Evolutionary conservation across 2,113 vertebrate genomes (phyloP).

Genomic region (Nettapus auritus): DNA sequence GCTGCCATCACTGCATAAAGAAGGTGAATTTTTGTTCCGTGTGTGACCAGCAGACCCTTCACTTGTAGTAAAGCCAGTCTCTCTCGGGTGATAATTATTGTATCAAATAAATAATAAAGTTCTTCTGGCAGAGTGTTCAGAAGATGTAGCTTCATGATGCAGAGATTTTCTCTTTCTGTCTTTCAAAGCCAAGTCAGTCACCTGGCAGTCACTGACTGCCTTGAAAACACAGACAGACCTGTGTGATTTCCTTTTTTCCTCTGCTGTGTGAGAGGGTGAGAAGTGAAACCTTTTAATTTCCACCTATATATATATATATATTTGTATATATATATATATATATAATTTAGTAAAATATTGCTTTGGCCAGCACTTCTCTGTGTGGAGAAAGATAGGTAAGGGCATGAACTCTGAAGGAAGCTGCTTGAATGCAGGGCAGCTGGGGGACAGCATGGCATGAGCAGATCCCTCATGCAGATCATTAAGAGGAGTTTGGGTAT

Average conservation of each 20-base stretch:
- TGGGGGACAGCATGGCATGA: background rate
- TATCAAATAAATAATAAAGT: background rate
- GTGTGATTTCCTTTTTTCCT: background rate
- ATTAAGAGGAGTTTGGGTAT: background rate
- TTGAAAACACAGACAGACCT: background rate
- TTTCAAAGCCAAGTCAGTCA: background rate
- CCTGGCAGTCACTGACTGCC: background rate
- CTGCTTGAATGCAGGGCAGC: background rate
- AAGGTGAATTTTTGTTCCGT: background rate
- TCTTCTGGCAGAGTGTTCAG: background rate
- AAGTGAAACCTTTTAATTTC: background rate
- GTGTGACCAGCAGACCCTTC: background rate
- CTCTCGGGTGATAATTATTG: background rate
- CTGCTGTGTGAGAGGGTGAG: background rate
- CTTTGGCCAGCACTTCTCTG: background rate
- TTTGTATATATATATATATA: no score
- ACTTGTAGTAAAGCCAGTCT: background rate
- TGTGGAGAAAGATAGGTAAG: background rate
- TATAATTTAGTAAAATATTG: background rate
- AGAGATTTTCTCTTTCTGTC: background rate
- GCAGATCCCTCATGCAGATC: background rate
- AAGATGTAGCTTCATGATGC: background rate
- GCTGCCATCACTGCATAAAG: background rate
- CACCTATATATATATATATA: no score
- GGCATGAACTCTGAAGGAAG: background rate